Conservation (phyloP, 2,888 invertebrate genomes). For the Tetrapedia diversipes region DNA sequence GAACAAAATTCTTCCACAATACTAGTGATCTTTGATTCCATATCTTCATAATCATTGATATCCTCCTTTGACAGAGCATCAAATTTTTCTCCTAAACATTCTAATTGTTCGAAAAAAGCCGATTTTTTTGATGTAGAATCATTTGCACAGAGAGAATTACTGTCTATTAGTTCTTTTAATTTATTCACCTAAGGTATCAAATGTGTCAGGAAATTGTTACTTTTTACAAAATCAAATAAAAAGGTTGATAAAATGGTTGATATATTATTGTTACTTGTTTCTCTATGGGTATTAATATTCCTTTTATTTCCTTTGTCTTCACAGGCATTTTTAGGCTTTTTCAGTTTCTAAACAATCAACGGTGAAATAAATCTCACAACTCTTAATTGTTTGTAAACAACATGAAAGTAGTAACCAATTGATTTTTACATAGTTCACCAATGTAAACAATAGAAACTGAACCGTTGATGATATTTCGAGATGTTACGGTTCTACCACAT, state of each 20-base stretch:
- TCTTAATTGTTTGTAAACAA: conserved; percentile 62
- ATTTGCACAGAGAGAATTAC: conserved; percentile 44
- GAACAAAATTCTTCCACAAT: conserved; percentile 75
- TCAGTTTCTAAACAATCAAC: conserved; percentile 12
- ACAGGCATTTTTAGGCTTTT: conserved; percentile 68
- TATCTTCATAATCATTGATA: conserved; percentile 70
- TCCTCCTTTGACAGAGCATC: conserved; percentile 71
- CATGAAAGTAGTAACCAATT: conserved; percentile 51
- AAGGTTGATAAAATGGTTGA: neutral
- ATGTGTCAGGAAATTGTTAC: neutral
- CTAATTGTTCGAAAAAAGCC: conserved; percentile 71
- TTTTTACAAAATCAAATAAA: neutral
- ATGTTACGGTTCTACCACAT: conserved; percentile 13
- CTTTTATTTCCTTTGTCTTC: conserved; percentile 76
- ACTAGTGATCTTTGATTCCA: conserved; percentile 71
- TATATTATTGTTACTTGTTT: conserved; percentile 70
- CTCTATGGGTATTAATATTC: conserved; percentile 73
- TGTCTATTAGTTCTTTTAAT: conserved; percentile 62
- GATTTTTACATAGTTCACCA: conserved; percentile 11
- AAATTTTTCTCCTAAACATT: conserved; percentile 73
- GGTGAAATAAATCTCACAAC: conserved; percentile 23
- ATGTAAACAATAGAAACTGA: conserved; percentile 17
- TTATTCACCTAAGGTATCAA: conserved; percentile 69
- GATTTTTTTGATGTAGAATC: conserved; percentile 65
- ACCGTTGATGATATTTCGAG: conserved; percentile 6